phyloP scores from a whole-genome alignment of 2,797 vertebrate genomes.

The Etheostoma perlongum region DNA sequence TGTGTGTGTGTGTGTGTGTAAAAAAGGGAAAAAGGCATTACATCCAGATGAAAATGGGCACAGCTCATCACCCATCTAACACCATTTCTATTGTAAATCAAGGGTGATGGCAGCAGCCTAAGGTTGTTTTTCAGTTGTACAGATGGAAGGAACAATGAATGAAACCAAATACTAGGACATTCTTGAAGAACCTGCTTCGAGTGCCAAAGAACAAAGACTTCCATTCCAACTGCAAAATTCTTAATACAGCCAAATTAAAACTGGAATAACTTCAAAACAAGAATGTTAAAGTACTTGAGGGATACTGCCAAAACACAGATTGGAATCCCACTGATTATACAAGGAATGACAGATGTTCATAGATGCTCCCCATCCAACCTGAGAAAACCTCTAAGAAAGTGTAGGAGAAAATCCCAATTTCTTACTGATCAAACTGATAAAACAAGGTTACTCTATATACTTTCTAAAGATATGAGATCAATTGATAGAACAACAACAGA shows the following conservation, averaged over 20 bases:
- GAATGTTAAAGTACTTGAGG: constrained; percentile 18
- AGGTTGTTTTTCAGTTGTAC: constrained; percentile 4
- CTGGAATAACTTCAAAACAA: constrained; percentile 48
- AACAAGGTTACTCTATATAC: not conserved
- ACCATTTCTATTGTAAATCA: constrained; percentile 15
- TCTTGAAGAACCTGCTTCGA: constrained; percentile 21
- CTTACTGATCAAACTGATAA: not conserved
- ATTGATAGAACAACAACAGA: not conserved
- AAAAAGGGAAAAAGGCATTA: not conserved
- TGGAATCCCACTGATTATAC: constrained; percentile 34
- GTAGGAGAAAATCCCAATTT: not conserved
- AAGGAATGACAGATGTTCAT: constrained; percentile 38
- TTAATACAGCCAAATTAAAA: constrained; percentile 53
- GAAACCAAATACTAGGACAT: constrained; percentile 34
- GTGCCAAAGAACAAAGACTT: constrained; percentile 47
- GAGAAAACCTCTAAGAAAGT: constrained; percentile 3
- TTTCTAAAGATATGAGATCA: not conserved
- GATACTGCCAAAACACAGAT: constrained; percentile 45
- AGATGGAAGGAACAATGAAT: constrained; percentile 26
- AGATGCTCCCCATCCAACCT: constrained; percentile 29
- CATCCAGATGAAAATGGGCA: not conserved
- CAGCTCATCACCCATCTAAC: not conserved
- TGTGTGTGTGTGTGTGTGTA: too few species aligned
- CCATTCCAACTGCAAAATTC: constrained; percentile 29
- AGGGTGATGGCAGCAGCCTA: not conserved